Base-by-base conservation (phyloP, 2,113 vertebrate species). In the Osmerus eperlanus region DNA sequence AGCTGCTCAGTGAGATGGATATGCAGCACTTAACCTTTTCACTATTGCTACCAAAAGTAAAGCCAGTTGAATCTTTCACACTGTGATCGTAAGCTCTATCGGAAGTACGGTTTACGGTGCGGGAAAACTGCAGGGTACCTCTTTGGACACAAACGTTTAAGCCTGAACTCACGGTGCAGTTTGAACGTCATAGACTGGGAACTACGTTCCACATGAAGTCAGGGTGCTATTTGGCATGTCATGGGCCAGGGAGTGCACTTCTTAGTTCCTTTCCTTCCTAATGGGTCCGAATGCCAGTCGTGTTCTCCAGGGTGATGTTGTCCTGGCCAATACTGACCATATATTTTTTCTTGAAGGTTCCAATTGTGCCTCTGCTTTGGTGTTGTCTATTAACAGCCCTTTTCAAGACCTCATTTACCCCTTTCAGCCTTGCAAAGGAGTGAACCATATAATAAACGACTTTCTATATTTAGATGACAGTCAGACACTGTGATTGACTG, bases 361-460 rank as follows among this genome's bases (percentile, higher is more conserved):
- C 61, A 15, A 65, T 70, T 75, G 74, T 65, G 74, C 69, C 18
- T 68, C 70, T 73, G 74, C 59, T 64, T 59, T 56, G 21, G 18
- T 47, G 63, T 79, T 70, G 80, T 70, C 72, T 71, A 84, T 51
- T 68, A 81, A 73, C 72, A 75, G 41, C 41, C 81, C 64, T 71
- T 78, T 75, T 66, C 70, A 73, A 25, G 73, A 84, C 81, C 58
- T 51, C 54, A 23, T 73, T 12, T 55, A 59, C 21, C 51, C 23
- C 85, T 82, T 84, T 70, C 75, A 76, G 77, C 77, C 82, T 77
- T 83, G 81, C n/a, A 58, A 47, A 68, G 11, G 32, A 76, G 81
- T 82, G 78, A 83, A 81, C 82, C 77, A 82, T 84, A 80, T 87
- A 84, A 84, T 78, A 78, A 87, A 84, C 86, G 77, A 70, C 71